Evolutionary conservation across 2,888 invertebrate species (phyloP).

Genomic region (Formica aserva): DNA sequence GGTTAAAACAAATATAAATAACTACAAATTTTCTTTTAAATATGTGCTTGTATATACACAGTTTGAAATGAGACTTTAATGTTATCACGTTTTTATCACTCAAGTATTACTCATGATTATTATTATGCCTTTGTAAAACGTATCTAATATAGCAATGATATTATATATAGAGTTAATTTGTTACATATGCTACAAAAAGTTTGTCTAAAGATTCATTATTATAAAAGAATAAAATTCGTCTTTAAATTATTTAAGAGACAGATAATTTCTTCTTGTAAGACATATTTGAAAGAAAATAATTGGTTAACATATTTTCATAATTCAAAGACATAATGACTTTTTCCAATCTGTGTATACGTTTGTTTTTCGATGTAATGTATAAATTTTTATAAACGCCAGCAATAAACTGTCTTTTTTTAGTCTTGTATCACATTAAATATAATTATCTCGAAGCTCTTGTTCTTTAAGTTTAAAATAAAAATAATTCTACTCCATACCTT

Average conservation of each 20-base stretch:
- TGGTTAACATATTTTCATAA: not conserved
- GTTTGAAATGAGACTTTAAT: not conserved
- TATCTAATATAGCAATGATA: not conserved
- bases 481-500: not conserved
- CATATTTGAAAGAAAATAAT: not conserved
- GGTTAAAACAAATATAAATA: not conserved
- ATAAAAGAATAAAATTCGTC: not conserved
- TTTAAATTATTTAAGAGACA: not conserved
- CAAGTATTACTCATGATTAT: not conserved
- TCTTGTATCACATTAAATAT: not conserved
- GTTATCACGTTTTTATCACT: not conserved
- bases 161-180: not conserved
- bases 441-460: not conserved
- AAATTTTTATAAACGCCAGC: slow-evolving; percentile 1
- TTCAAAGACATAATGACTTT: not conserved
- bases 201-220: not conserved
- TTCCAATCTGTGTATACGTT: not conserved
- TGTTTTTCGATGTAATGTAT: not conserved
- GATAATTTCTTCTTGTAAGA: not conserved
- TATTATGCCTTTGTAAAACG: not conserved
- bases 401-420: not conserved
- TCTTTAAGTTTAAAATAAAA: slow-evolving; percentile 8
- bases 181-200: not conserved
- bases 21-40: too few relatives aligned
- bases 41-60: not conserved